A percentile compares a stretch with the other conserved stretches of the same genome.
phyloP scores from a whole-genome alignment of 2,888 invertebrate genomes.

The Eupithecia inturbata region DNA sequence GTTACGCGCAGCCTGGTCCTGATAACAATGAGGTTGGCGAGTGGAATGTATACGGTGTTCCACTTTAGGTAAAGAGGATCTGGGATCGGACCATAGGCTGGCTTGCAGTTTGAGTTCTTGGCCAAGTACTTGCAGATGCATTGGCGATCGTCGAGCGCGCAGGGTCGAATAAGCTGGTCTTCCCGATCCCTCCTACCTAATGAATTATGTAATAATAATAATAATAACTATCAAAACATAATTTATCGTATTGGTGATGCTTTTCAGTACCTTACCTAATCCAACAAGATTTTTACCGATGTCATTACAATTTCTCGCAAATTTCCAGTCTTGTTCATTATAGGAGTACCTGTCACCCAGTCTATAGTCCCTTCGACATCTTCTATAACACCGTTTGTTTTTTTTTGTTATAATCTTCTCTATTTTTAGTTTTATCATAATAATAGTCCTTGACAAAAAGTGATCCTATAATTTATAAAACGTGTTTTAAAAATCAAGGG shows the following conservation, averaged over 20 bases:
- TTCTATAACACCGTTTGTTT: constrained; percentile 22
- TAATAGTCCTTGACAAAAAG: constrained; percentile 14
- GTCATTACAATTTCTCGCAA: constrained; percentile 19
- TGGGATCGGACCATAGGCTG: constrained; percentile 32
- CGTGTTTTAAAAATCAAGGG: background rate
- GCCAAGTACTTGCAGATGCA: constrained; percentile 48
- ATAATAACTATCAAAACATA: too few species aligned
- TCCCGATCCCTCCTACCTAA: constrained; percentile 30
- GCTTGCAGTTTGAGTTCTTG: constrained; percentile 40
- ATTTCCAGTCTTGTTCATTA: constrained; percentile 21
- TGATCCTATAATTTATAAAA: background rate
- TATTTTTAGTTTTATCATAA: constrained; percentile 16
- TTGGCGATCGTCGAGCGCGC: constrained; percentile 43
- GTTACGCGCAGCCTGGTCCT: constrained; percentile 34
- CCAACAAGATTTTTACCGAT: constrained; percentile 21
- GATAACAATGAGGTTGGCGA: constrained; percentile 47
- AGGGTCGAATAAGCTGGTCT: constrained; percentile 44
- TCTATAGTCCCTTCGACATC: constrained; percentile 3
- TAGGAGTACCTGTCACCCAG: constrained; percentile 14
- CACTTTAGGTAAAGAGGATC: constrained; percentile 36
- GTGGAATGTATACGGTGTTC: constrained; percentile 28
- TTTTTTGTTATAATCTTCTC: constrained; percentile 21
- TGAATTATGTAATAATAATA: too few species aligned
- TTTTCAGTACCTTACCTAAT: constrained; percentile 21
- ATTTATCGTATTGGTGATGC: background rate